phyloP scores from a whole-genome alignment of 2,888 invertebrate species.

The Erpobdella octoculata region DNA sequence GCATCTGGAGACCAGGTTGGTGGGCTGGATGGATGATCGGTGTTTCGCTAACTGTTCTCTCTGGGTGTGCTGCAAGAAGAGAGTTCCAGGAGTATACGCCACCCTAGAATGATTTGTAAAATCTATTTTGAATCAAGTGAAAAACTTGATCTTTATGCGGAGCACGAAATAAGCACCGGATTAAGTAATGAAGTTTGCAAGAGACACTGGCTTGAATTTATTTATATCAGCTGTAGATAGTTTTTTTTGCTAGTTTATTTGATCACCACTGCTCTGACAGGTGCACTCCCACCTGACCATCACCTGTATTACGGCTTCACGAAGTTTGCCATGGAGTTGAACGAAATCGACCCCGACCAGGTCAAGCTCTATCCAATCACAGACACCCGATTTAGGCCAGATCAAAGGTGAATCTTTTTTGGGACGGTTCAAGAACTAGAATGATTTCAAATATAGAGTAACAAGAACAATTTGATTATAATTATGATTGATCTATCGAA shows the following conservation, averaged over 20 bases:
- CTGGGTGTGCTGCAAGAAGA: no score
- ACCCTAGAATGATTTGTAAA: no score
- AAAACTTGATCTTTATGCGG: no score
- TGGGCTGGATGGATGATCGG: not conserved
- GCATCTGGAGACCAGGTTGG: slow-evolving; percentile 69
- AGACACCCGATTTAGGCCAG: slow-evolving; percentile 70
- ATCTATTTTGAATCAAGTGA: no score
- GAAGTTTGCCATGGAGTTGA: slow-evolving; percentile 73
- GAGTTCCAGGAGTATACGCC: no score
- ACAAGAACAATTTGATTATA: no score
- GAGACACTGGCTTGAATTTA: not conserved
- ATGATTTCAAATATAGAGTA: no score
- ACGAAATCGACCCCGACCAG: slow-evolving; percentile 61
- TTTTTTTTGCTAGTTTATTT: not conserved
- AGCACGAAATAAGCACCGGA: no score
- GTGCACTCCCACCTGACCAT: slow-evolving; percentile 71
- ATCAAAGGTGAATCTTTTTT: slow-evolving; percentile 52
- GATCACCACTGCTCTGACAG: slow-evolving; percentile 43
- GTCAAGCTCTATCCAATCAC: slow-evolving; percentile 61
- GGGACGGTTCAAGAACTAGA: no score
- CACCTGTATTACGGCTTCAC: slow-evolving; percentile 77
- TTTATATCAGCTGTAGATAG: not conserved
- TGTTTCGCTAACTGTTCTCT: not conserved
- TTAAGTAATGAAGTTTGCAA: no score
- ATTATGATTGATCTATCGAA: no score